These are phyloP conservation scores for Etheostoma cragini DNA, from an alignment of 2,113 vertebrate species.

Conservation along the genomic window DNA sequence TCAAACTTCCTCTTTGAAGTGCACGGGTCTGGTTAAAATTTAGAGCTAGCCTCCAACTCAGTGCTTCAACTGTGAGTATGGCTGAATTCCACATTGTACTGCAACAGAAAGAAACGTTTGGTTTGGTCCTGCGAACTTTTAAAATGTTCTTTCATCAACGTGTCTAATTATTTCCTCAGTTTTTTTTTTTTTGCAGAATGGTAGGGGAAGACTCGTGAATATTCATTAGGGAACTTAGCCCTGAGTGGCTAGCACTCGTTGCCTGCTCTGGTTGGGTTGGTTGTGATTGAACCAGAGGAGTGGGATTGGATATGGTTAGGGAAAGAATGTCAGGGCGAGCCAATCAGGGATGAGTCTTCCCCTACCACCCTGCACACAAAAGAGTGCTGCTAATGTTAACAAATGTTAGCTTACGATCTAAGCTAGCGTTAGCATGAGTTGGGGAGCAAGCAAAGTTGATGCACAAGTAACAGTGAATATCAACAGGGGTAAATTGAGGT, in stretches of 20 bases:
- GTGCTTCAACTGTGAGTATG: too few species aligned
- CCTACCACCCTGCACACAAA: too few species aligned
- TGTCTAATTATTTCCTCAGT: neutral
- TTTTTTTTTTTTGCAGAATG: too few species aligned
- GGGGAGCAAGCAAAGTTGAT: neutral
- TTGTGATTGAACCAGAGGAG: too few species aligned
- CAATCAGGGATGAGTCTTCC: too few species aligned
- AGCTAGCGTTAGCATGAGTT: constrained; percentile 4
- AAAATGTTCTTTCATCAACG: fast-evolving
- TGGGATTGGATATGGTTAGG: too few species aligned
- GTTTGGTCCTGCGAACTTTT: neutral
- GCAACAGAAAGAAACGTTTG: neutral
- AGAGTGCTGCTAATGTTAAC: neutral
- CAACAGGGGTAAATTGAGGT: fast-evolving
- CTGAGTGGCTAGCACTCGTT: too few species aligned
- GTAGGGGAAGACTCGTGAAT: too few species aligned
- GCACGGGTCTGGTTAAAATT: neutral
- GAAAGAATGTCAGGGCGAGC: too few species aligned
- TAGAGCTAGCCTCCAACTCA: too few species aligned
- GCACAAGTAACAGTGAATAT: fast-evolving
- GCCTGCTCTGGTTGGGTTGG: too few species aligned
- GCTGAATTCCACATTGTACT: neutral
- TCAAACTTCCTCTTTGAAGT: neutral
- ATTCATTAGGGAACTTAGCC: too few species aligned
- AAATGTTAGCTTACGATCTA: neutral